phyloP scores from a whole-genome alignment of 2,113 vertebrate species.

The Grantiella picta region DNA sequence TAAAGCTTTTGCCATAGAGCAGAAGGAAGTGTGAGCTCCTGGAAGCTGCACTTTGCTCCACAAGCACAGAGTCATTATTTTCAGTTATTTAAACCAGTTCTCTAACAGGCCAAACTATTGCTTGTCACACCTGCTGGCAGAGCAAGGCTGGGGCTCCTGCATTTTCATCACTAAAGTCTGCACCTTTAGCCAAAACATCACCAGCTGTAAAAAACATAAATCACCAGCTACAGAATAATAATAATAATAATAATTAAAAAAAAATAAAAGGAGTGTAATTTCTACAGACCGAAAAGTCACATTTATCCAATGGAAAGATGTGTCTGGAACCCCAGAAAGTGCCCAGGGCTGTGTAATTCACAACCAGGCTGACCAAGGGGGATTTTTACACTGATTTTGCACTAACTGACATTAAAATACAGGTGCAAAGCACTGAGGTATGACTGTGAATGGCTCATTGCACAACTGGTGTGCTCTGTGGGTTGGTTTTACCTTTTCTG shows the following conservation, averaged over 20 bases:
- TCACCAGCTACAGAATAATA: too few relatives aligned
- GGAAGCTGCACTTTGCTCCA: not conserved
- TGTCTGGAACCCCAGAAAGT: not conserved
- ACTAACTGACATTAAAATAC: rapidly evolving
- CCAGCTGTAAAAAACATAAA: not conserved
- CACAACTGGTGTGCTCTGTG: rapidly evolving
- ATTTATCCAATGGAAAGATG: rapidly evolving
- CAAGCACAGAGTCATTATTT: not conserved
- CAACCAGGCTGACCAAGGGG: not conserved
- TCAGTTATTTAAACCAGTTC: not conserved
- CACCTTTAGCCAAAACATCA: not conserved
- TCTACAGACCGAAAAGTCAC: not conserved
- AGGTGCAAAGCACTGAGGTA: not conserved
- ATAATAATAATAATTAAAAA: not conserved
- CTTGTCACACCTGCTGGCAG: not conserved
- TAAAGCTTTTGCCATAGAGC: not conserved
- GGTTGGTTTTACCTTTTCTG: not conserved
- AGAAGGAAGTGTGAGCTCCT: not conserved
- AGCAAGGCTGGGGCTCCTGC: rapidly evolving
- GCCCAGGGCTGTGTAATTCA: not conserved
- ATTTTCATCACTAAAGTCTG: not conserved
- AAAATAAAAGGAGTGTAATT: not conserved
- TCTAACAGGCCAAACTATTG: not conserved
- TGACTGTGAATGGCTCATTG: rapidly evolving
- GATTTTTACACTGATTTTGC: not conserved